Evolutionary conservation across 2,113 vertebrate species (phyloP), one percentile per base, ranked within the genome.

Genomic region (Rhineura floridana): DNA sequence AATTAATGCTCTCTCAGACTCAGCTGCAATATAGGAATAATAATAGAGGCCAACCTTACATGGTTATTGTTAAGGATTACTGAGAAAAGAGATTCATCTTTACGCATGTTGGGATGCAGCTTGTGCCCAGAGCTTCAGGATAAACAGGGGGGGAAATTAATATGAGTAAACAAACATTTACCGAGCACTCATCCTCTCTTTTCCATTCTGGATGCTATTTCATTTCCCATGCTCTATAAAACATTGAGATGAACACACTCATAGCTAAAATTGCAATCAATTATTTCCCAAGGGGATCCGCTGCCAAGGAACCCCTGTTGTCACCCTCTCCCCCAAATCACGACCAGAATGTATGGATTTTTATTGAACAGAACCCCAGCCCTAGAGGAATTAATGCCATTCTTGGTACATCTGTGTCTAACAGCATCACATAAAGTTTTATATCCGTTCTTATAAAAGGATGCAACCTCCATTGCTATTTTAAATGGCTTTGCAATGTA

Each of bases 251-350:
- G 86, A 3, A 6, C 15, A 48, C 90, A 91, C 73, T 75, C 15
- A 88, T 75, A 44, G 83, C 84, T 89, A 83, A 92, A 93, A 93
- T 86, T 91, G 92, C 1, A 83, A 81, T 84, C 39, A 72, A 67
- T 83, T 85, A 76, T 39, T 83, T 44, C 87, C 90, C 52, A 12
- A 67, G 83, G 90, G 44, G 69, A 90, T 91, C 36, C 88, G 46
- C 33, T 44, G 23, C 5, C 9, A n/a, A 59, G 67, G 10, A 25
- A 5, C 8, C 19, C 39, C 21, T 23, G 4, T 75, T 46, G 1
- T 15, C 17, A 12, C 12, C 23, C 15, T 44, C 85, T 5, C 6
- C 7, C 81, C 67, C 82, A 77, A 21, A 88, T 63, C 90, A 52
- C 75, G 91, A 90, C 59, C 82, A 46, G 19, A 90, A 92, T 83